phyloP scores from a whole-genome alignment of 1,140 invertebrate genomes.

The Cyphomyrmex costatus region DNA sequence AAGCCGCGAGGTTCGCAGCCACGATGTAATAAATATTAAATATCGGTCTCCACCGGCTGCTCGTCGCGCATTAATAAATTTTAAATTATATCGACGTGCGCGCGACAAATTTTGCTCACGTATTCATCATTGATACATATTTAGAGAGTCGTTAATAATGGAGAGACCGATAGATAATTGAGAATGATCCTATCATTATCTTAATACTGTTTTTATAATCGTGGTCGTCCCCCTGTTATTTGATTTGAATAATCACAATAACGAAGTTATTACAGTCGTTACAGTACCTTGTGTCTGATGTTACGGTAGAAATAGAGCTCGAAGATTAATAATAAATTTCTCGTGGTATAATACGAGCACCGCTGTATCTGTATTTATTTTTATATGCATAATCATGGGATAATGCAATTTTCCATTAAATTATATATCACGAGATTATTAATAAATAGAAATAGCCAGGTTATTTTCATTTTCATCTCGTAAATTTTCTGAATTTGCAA shows the following conservation, averaged over 20 bases:
- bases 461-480: background rate
- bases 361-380: background rate
- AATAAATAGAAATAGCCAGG: background rate
- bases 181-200: background rate
- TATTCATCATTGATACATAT: conserved; percentile 29
- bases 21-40: conserved; percentile 62
- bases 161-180: background rate
- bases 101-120: conserved; percentile 8
- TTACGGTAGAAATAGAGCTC: conserved; percentile 10
- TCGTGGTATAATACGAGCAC: background rate
- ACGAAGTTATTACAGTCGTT: background rate
- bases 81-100: background rate
- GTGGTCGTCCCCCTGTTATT: background rate
- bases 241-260: conserved; percentile 27
- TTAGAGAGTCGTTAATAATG: background rate
- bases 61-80: conserved; percentile 52
- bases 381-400: background rate
- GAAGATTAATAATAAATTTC: conserved; percentile 50
- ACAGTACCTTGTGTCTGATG: background rate
- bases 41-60: background rate
- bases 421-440: background rate
- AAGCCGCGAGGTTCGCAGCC: background rate
- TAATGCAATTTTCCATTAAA: conserved; percentile 19
- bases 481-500: background rate
- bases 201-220: background rate